Evolutionary conservation across 92 coral and sea anemone genomes (phyloP), one percentile per base, ranked within the genome.

Genomic region (Epizoanthus rinbou): DNA sequence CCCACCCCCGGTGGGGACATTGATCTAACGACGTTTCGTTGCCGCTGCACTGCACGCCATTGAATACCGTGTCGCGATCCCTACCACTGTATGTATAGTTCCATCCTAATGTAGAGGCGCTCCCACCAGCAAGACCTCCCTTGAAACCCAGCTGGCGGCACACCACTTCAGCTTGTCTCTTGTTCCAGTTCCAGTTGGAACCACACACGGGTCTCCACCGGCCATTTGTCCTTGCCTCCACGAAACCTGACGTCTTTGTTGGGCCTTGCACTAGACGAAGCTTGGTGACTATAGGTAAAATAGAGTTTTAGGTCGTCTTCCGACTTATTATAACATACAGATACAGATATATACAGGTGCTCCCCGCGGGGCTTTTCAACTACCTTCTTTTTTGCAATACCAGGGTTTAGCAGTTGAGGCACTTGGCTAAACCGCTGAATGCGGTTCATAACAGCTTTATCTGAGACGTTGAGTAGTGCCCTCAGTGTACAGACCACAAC

Each of bases 91-190:
- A 19, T 73, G 3, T 54, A 14, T 74, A 74, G 3, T 24, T 25
- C 80, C 80, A 74, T 15, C 57, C 39, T 0, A 22, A 74, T 7
- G 2, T 14, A 22, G 23, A 74, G 25, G 64, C 17, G 5, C 9
- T 8, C 6, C 47, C 80, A 24, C 65, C 64, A 50, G 80, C 65
- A 16, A 74, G 80, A 56, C 80, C 53, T 5, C 64, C 64, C 7
- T 23, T 22, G 24, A 56, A 56, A 21, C 80, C 80, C 80, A 74
- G 56, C 19, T 74, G 80, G 22, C 80, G 80, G 39, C 80, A 74
- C 43, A 63, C 80, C 80, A 74, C 80, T n/a, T 74, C 80, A 16
- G 80, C 80, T 8, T 54, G 31, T 4, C 53, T 53, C 58, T 52
- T 50, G 43, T 16, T 52, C 64, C 47, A 52, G 47, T 2, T 14